Evolutionary conservation across 2,888 invertebrate genomes (phyloP).

Genomic region (Ceriagrion tenellum): DNA sequence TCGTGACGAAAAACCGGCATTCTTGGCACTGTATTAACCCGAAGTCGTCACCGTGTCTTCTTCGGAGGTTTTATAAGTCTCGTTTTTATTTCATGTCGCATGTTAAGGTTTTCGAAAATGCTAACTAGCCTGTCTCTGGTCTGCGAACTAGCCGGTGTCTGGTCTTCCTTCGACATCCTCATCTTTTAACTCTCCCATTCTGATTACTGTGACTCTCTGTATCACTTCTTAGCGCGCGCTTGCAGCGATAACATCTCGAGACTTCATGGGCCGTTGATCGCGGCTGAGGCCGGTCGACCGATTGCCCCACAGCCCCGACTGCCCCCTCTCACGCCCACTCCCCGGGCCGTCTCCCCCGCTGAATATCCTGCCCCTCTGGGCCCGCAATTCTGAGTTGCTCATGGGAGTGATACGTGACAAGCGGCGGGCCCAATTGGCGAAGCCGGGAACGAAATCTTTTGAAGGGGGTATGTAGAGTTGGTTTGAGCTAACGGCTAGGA

Average conservation of each 20-base stretch:
- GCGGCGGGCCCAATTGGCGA: neutral
- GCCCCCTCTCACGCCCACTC: too few relatives aligned
- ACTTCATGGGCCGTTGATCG: conserved; percentile 31
- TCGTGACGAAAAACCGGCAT: too few relatives aligned
- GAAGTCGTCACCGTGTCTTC: neutral
- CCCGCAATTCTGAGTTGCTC: neutral
- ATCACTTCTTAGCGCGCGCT: neutral
- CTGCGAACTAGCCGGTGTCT: too few relatives aligned
- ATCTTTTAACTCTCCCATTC: neutral
- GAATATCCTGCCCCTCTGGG: too few relatives aligned
- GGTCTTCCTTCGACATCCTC: neutral
- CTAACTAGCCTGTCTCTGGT: too few relatives aligned
- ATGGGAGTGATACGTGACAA: neutral
- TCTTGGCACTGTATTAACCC: too few relatives aligned
- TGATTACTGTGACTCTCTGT: conserved; percentile 23
- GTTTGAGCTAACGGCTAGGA: too few relatives aligned
- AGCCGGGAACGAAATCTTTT: neutral
- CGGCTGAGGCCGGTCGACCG: neutral
- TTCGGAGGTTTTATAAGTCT: neutral
- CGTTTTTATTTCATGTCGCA: too few relatives aligned
- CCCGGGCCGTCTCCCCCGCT: neutral
- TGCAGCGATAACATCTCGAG: neutral
- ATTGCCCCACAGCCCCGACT: neutral
- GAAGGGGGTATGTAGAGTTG: neutral
- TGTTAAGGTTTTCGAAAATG: neutral